phyloP scores from a whole-genome alignment of 2,797 vertebrate species.

The Crax fasciolata region DNA sequence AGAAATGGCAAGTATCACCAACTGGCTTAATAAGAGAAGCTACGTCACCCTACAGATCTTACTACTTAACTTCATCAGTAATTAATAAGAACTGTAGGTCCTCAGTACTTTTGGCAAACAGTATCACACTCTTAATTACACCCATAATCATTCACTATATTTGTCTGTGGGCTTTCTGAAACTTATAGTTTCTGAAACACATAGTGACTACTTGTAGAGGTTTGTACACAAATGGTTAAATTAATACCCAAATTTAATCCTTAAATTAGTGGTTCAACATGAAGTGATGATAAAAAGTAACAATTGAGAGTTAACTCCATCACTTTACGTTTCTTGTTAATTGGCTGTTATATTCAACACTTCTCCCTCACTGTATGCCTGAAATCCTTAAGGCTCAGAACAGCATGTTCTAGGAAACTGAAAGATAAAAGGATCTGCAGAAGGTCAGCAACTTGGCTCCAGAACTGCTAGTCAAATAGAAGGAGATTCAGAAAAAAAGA shows the following conservation, averaged over 20 bases:
- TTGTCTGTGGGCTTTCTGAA: neutral
- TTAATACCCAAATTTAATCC: neutral
- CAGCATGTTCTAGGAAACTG: neutral
- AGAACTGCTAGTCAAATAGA: neutral
- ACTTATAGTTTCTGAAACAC: neutral
- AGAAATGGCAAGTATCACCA: neutral
- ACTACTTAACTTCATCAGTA: neutral
- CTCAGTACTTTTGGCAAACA: neutral
- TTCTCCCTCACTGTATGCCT: neutral
- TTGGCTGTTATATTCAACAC: neutral
- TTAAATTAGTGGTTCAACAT: neutral
- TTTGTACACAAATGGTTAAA: neutral
- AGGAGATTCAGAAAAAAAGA: neutral
- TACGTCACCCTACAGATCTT: neutral
- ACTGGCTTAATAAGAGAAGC: neutral
- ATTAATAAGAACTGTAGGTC: neutral
- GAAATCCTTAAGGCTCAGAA: neutral
- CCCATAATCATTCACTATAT: neutral
- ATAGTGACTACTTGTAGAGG: neutral
- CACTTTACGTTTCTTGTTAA: neutral
- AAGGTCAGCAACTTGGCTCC: neutral
- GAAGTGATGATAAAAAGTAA: neutral
- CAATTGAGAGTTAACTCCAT: neutral
- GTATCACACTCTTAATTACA: neutral
- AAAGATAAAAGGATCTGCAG: neutral